Evolutionary conservation across 2,113 vertebrate species (phyloP), one percentile per base, ranked within the genome.

Genomic region (Rhombomys opimus): DNA sequence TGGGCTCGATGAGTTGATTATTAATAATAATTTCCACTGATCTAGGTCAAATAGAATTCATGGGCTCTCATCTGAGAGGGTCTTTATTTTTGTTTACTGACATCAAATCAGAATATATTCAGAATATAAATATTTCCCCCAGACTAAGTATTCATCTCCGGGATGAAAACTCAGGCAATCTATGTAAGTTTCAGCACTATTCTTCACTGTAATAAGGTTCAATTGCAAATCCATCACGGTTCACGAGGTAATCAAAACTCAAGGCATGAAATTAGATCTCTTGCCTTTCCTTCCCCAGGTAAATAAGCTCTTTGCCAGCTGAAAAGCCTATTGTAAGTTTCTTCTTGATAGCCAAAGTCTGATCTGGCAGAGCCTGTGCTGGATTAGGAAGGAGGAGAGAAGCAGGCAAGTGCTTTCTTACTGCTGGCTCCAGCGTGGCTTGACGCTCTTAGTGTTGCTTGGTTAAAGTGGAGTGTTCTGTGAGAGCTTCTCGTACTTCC

Each of bases 141-240:
- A 41, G n/a, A 63, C 13, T 63, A 91, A 95, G 81, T 54, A 91
- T 52, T 91, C n/a, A 38, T 96, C 67, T 70, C 10, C 11, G 38
- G 50, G n/a, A 65, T 89, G 52, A 86, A 91, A 80, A 68, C 35
- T 61, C 30, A 20, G 84, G 72, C 35, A 80, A 13, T 63, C 46
- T 85, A 38, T 30, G 13, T 88, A 27, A 95, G 59, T 91, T 80
- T 46, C 80, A 88, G 54, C 50, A 61, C 23, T 50, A 80, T 10
- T 61, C 41, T 91, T 82, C 38, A 88, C 73, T 46, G 72, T 12
- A 50, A 41, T 41, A 57, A 67, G 25, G 87, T 92, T 68, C 61
- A 70, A 22, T 93, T 77, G 18, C 14, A 68, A 92, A 61, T 93
- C 38, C 22, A 65, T 9, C 32, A 61, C 52, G 46, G 81, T 88